These are phyloP conservation scores for Ectropis crepuscularia DNA, from an alignment of 2,888 invertebrate genomes.

Conservation along the genomic window DNA sequence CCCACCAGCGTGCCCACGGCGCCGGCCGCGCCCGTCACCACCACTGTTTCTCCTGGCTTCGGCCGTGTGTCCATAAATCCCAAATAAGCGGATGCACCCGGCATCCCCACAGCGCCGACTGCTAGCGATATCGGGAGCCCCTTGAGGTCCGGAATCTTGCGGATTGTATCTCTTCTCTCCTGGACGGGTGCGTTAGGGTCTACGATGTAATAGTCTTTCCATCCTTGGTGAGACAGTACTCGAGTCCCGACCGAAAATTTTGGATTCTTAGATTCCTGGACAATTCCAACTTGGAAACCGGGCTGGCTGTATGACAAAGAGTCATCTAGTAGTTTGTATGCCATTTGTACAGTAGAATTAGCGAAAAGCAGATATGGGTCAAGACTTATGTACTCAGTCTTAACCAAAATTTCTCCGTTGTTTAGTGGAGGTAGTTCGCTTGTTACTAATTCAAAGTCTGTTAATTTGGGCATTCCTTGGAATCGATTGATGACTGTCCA, in stretches of 20 bases:
- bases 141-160: slow-evolving; percentile 9
- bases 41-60: slow-evolving; percentile 66
- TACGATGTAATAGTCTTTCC: too few species aligned
- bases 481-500: slow-evolving; percentile 52
- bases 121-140: background rate
- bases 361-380: too few species aligned
- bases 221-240: slow-evolving; percentile 58
- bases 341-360: too few species aligned
- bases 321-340: too few species aligned
- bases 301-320: too few species aligned
- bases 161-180: background rate
- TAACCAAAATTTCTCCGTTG: too few species aligned
- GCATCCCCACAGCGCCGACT: slow-evolving; percentile 13
- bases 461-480: slow-evolving; percentile 47
- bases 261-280: too few species aligned
- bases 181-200: too few species aligned
- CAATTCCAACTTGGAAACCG: too few species aligned
- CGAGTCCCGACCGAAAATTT: too few species aligned
- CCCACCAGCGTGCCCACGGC: slow-evolving; percentile 86
- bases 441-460: slow-evolving; percentile 4
- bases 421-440: too few species aligned
- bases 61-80: slow-evolving; percentile 23
- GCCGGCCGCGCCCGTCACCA: slow-evolving; percentile 87
- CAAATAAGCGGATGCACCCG: slow-evolving; percentile 15
- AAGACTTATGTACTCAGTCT: too few species aligned